Conservation (phyloP, 1,140 invertebrate genomes). For the Heliconius eleuchia region DNA sequence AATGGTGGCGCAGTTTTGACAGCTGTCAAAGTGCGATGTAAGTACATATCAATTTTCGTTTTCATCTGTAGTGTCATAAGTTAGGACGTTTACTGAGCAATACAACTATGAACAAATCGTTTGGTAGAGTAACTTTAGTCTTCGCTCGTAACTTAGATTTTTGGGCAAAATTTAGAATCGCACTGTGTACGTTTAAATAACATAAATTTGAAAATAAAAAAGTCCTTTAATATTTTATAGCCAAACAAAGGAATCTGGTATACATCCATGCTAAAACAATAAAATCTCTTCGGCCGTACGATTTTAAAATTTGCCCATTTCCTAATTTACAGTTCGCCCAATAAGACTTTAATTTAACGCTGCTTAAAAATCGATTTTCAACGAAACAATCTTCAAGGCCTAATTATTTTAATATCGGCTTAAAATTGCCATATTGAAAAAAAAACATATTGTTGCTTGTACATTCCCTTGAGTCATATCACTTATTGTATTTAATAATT, state of each 20-base stretch:
- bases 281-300: constrained; percentile 33
- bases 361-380: constrained; percentile 43
- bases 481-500: constrained; percentile 59
- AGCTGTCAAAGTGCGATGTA: constrained; percentile 40
- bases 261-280: neutral
- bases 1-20: constrained; percentile 4
- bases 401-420: constrained; percentile 43
- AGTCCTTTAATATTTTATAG: neutral
- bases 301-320: constrained; percentile 44
- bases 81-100: constrained; percentile 25
- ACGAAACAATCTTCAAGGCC: constrained; percentile 46
- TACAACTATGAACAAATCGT: constrained; percentile 31
- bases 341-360: constrained; percentile 45
- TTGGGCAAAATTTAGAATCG: constrained; percentile 47
- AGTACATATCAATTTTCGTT: constrained; percentile 56
- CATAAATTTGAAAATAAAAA: neutral
- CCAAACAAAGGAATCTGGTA: neutral
- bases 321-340: constrained; percentile 42
- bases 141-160: constrained; percentile 46
- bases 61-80: constrained; percentile 23
- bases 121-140: constrained; percentile 30
- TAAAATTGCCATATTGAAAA: constrained; percentile 44
- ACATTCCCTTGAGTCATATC: constrained; percentile 72
- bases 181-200: constrained; percentile 10
- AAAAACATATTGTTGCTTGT: constrained; percentile 43